phyloP scores from a whole-genome alignment of 2,797 vertebrate genomes.

The Falco concolor region DNA sequence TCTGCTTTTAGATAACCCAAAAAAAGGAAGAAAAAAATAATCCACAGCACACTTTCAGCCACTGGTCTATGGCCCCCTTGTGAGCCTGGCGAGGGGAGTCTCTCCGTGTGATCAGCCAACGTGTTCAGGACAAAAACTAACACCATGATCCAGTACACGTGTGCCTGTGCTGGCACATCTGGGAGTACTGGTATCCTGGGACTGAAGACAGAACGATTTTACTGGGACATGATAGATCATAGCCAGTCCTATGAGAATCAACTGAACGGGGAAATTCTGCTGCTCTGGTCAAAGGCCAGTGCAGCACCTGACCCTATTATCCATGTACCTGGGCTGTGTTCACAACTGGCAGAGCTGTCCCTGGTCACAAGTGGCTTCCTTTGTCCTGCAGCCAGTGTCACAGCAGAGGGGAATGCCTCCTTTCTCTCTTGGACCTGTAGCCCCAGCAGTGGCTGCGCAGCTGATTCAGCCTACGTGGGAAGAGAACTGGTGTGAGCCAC shows the following conservation, averaged over 20 bases:
- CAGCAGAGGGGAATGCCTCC: not conserved
- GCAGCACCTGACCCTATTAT: not conserved
- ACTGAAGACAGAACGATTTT: not conserved
- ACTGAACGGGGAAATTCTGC: not conserved
- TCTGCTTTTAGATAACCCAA: not conserved
- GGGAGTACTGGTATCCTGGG: not conserved
- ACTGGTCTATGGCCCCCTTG: not conserved
- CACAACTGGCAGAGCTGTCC: not conserved
- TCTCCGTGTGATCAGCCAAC: fast-evolving
- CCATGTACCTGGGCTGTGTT: not conserved
- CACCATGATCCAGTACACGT: fast-evolving
- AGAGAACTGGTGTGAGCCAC: no score
- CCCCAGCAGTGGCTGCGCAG: not conserved
- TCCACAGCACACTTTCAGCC: not conserved
- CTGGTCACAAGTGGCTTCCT: not conserved
- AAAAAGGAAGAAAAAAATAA: not conserved
- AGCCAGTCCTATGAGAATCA: no score
- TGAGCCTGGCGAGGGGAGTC: not conserved
- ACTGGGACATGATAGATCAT: no score
- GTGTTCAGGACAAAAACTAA: not conserved
- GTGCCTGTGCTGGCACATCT: no score
- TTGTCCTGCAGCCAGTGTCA: not conserved
- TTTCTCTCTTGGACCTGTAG: not conserved
- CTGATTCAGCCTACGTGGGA: no score
- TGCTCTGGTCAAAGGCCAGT: not conserved